Percentiles rank a stretch among this genome's conserved stretches.
Evolutionary conservation across 2,113 vertebrate genomes (phyloP).

Genomic region (Picathartes gymnocephalus): DNA sequence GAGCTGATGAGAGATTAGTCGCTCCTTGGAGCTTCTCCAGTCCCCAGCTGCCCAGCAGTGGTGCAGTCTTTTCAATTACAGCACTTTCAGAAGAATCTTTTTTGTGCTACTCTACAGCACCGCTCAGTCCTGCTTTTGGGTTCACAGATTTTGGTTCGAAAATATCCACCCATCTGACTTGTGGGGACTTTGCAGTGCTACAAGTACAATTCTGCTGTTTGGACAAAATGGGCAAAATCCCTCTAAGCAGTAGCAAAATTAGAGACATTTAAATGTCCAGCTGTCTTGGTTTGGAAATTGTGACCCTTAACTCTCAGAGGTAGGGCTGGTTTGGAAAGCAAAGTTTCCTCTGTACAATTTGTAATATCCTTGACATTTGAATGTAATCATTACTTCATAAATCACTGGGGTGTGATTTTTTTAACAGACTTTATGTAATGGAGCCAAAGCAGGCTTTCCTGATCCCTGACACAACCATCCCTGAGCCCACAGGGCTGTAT

Average conservation of each 20-base stretch:
- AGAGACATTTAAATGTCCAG: neutral
- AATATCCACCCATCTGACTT: neutral
- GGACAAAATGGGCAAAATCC: neutral
- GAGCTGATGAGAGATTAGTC: neutral
- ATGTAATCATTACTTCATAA: neutral
- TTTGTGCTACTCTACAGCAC: neutral
- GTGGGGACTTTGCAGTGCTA: neutral
- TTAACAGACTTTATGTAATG: neutral
- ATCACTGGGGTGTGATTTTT: neutral
- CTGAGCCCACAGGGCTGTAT: neutral
- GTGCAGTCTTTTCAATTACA: neutral
- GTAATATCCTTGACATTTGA: neutral
- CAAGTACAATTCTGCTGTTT: neutral
- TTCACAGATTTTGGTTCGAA: neutral
- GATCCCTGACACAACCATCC: neutral
- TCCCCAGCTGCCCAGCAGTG: neutral
- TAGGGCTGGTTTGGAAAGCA: conserved; percentile 1
- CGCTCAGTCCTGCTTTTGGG: neutral
- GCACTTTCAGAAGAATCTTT: neutral
- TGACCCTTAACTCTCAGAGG: neutral
- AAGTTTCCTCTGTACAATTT: neutral
- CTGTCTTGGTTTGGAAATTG: conserved; percentile 17
- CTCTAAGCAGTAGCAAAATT: neutral
- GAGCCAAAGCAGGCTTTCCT: neutral
- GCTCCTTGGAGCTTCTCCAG: neutral